phyloP scores from a whole-genome alignment of 2,113 vertebrate species.

The Copsychus sechellarum region DNA sequence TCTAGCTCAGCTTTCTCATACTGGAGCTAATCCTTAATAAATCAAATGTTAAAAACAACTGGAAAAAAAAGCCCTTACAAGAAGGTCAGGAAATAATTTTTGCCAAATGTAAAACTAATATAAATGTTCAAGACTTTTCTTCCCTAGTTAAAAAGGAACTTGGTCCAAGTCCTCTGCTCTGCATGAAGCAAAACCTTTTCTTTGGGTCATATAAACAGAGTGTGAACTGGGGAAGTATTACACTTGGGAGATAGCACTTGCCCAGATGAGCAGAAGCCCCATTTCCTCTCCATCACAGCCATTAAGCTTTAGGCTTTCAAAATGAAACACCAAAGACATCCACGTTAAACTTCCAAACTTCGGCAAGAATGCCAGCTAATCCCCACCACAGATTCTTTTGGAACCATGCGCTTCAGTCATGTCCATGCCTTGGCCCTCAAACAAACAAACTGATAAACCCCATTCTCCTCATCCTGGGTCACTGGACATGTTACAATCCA shows the following conservation, averaged over 20 bases:
- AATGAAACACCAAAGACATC: background rate
- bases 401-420: background rate
- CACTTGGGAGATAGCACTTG: background rate
- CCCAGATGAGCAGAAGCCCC: background rate
- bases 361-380: background rate
- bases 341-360: background rate
- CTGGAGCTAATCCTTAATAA: slow-evolving; percentile 47
- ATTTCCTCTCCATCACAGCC: background rate
- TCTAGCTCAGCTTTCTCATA: slow-evolving; percentile 33
- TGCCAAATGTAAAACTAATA: slow-evolving; percentile 27
- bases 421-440: background rate
- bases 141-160: background rate
- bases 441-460: background rate
- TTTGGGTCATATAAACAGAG: background rate
- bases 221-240: background rate
- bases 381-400: background rate
- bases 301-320: background rate
- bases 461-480: background rate
- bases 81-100: background rate
- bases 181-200: background rate
- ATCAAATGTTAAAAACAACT: slow-evolving; percentile 38
- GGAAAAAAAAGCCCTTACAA: background rate
- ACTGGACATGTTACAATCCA: background rate
- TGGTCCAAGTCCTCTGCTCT: background rate
- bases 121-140: background rate